These are phyloP conservation scores for Nothura maculosa DNA, from an alignment of 2,797 vertebrate species.

Conservation along the genomic window DNA sequence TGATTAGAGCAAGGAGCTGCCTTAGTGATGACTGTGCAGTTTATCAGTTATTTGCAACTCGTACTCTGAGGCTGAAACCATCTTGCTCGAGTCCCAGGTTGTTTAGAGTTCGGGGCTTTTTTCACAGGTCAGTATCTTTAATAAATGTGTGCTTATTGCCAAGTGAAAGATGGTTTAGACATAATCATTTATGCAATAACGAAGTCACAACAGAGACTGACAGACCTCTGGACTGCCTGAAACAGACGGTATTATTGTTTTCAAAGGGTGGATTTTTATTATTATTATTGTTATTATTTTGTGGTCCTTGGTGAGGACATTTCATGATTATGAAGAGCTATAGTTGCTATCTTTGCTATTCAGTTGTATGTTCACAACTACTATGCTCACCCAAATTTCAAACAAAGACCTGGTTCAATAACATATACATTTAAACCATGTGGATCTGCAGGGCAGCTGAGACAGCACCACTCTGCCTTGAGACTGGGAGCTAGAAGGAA, in stretches of 20 bases:
- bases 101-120: background rate
- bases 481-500: background rate
- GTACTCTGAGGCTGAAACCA: slow-evolving; percentile 17
- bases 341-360: background rate
- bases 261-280: background rate
- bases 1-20: slow-evolving; percentile 27
- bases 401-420: background rate
- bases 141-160: background rate
- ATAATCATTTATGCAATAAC: background rate
- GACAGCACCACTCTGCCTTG: background rate
- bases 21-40: background rate
- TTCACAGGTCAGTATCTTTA: background rate
- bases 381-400: background rate
- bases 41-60: slow-evolving; percentile 35
- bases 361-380: background rate
- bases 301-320: background rate
- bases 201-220: background rate
- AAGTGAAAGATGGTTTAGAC: background rate
- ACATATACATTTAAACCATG: background rate
- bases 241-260: background rate
- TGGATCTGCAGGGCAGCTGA: background rate
- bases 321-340: background rate
- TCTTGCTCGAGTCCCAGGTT: background rate
- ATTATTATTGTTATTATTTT: background rate
- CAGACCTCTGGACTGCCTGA: background rate